Evolutionary conservation across 2,888 invertebrate species (phyloP).

Genomic region (Temnothorax rugatulus): DNA sequence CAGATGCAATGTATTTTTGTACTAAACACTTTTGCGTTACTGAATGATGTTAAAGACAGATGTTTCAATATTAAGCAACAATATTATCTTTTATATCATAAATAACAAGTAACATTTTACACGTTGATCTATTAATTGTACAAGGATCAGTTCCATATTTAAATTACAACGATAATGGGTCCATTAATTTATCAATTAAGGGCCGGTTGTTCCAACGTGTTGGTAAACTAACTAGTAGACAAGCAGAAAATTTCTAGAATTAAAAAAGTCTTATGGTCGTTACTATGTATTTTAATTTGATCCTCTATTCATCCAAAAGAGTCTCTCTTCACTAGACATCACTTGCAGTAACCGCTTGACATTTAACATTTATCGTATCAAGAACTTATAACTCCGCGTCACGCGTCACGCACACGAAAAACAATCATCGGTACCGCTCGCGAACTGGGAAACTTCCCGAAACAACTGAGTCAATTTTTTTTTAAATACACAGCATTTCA

Average conservation of each 20-base stretch:
- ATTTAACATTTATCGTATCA: slow-evolving; percentile 30
- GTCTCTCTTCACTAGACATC: background rate
- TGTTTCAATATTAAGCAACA: background rate
- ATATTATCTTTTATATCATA: background rate
- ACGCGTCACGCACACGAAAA: background rate
- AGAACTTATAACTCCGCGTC: background rate
- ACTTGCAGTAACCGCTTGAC: slow-evolving; percentile 32
- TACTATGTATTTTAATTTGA: background rate
- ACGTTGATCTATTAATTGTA: background rate
- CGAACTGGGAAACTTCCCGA: background rate
- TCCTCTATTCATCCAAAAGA: background rate
- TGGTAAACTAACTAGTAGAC: too few species aligned
- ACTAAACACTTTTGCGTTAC: too few species aligned
- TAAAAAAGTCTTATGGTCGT: background rate
- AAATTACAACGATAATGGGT: background rate
- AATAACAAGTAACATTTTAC: background rate
- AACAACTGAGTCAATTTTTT: background rate
- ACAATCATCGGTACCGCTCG: background rate
- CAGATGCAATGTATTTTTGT: background rate
- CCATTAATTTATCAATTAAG: background rate
- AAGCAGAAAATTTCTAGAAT: background rate
- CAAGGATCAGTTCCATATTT: background rate
- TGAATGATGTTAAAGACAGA: background rate
- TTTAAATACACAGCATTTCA: background rate
- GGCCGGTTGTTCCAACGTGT: too few species aligned